phyloP scores from a whole-genome alignment of 2,888 invertebrate genomes.

The Drosophila flavopinicola region DNA sequence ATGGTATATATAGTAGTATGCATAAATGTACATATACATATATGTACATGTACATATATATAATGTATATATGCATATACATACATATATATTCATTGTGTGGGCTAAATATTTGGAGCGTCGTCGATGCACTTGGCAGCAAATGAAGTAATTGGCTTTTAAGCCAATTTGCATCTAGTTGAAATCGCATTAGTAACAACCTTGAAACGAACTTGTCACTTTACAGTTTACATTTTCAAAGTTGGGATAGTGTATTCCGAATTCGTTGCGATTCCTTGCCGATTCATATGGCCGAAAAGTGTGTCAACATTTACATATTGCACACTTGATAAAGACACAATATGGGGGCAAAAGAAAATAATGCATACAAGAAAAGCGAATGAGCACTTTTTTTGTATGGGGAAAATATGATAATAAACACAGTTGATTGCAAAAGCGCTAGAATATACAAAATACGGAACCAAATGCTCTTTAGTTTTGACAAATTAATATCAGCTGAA shows the following conservation, averaged over 20 bases:
- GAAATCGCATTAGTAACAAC: not conserved
- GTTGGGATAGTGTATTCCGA: not conserved
- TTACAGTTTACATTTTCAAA: not conserved
- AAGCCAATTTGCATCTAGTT: not conserved
- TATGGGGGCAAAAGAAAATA: too few species aligned
- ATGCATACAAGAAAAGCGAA: not conserved
- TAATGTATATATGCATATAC: not conserved
- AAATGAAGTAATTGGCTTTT: not conserved
- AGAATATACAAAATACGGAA: too few species aligned
- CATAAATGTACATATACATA: not conserved
- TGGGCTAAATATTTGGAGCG: slow-evolving; percentile 34
- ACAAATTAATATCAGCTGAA: too few species aligned
- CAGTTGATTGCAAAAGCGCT: not conserved
- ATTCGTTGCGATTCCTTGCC: not conserved
- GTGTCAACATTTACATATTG: not conserved
- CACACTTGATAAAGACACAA: not conserved
- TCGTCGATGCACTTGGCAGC: slow-evolving; percentile 15
- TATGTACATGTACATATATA: not conserved
- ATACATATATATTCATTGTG: not conserved
- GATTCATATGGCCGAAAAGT: too few species aligned
- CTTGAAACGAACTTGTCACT: not conserved
- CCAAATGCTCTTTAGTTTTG: too few species aligned
- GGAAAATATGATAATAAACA: too few species aligned
- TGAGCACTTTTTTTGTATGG: too few species aligned
- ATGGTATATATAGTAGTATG: not conserved